Conservation (phyloP, 2,113 vertebrate genomes). For the Datnioides undecimradiatus region DNA sequence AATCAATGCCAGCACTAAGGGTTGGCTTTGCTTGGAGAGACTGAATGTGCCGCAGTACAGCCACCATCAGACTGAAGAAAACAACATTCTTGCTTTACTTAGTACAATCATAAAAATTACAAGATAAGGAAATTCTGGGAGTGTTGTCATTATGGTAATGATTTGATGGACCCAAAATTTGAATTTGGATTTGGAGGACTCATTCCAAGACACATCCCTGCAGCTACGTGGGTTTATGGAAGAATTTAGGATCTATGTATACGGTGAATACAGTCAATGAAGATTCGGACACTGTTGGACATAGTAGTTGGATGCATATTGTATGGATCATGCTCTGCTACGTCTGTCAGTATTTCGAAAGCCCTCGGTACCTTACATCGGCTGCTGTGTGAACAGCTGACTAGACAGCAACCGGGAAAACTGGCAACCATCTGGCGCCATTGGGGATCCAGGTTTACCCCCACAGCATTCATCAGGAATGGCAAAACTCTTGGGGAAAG, state of each 20-base stretch:
- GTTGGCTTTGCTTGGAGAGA: not conserved
- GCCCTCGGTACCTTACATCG: constrained; percentile 27
- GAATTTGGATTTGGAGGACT: not conserved
- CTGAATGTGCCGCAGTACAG: not conserved
- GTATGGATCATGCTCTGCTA: not conserved
- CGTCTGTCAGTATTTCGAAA: constrained; percentile 29
- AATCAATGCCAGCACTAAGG: not conserved
- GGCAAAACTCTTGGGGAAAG: constrained; percentile 24
- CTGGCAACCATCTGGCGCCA: constrained; percentile 64
- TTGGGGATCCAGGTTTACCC: constrained; percentile 40
- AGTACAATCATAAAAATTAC: not conserved
- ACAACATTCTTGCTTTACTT: not conserved
- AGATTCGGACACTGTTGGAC: constrained; percentile 17
- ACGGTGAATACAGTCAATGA: not conserved
- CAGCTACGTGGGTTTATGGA: too few species aligned
- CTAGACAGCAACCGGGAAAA: constrained; percentile 59
- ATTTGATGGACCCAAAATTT: not conserved
- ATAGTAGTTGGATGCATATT: constrained; percentile 17
- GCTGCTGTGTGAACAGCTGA: constrained; percentile 64
- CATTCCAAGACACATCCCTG: not conserved
- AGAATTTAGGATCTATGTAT: too few species aligned
- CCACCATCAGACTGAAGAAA: not conserved
- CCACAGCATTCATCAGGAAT: constrained; percentile 32
- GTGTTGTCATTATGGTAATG: not conserved
- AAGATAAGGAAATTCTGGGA: not conserved